Percentiles rank a stretch among this genome's conserved stretches.
phyloP scores from a whole-genome alignment of 2,888 invertebrate genomes.

The Tenthredo scrophulariae region DNA sequence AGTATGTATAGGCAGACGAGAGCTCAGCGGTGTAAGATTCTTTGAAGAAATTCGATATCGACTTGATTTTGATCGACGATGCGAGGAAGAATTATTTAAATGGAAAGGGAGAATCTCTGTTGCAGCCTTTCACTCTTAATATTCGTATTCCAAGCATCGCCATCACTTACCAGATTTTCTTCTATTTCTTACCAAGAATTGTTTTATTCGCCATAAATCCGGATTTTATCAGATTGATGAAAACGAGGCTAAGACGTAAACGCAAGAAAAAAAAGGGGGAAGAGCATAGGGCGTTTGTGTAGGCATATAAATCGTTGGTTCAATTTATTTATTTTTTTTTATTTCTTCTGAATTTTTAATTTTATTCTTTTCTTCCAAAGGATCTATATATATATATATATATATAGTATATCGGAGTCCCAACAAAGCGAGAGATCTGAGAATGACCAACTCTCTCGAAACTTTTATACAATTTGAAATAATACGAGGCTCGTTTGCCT shows the following conservation, averaged over 20 bases:
- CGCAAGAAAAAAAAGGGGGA: not conserved
- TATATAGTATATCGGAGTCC: no score
- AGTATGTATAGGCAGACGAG: not conserved
- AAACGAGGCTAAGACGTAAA: not conserved
- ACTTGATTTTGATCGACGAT: constrained; percentile 28
- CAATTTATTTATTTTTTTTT: no score
- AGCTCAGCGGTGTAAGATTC: not conserved
- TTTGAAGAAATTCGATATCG: constrained; percentile 24
- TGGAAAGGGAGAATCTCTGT: not conserved
- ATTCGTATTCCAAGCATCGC: not conserved
- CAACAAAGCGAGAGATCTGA: no score
- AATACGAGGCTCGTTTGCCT: not conserved
- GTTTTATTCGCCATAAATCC: no score
- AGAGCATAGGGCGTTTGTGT: not conserved
- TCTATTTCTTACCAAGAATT: not conserved
- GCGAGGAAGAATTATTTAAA: not conserved
- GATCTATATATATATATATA: no score
- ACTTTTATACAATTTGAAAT: not conserved
- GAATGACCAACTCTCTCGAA: not conserved
- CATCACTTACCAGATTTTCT: not conserved
- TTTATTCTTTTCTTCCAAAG: not conserved
- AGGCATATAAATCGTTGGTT: no score
- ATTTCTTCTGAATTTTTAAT: no score
- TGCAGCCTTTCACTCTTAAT: not conserved
- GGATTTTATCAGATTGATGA: not conserved